Conservation (phyloP, 2,113 vertebrate genomes). For the Ceratotherium simum region DNA sequence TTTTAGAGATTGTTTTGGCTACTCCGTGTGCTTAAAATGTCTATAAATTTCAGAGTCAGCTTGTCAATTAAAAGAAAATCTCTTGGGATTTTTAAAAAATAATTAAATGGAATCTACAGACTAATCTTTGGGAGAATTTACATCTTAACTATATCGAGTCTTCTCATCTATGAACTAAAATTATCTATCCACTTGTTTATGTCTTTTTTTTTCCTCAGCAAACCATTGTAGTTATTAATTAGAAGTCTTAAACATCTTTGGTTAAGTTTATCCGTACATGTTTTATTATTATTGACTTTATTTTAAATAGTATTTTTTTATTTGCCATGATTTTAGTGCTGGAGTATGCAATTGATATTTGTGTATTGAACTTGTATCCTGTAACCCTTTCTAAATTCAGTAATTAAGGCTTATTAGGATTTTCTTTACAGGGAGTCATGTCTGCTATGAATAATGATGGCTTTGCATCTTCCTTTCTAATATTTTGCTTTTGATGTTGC, state of each 20-base stretch:
- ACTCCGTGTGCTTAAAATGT: neutral
- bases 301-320: neutral
- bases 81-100: neutral
- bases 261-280: neutral
- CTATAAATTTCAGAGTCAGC: neutral
- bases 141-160: neutral
- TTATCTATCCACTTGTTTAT: neutral
- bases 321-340: neutral
- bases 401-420: neutral
- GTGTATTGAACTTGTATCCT: neutral
- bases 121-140: neutral
- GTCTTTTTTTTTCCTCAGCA: neutral
- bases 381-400: neutral
- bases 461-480: neutral
- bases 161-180: neutral
- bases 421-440: neutral
- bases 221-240: neutral
- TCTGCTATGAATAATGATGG: neutral
- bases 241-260: neutral
- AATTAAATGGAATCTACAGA: neutral
- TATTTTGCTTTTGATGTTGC: neutral
- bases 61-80: neutral
- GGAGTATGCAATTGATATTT: neutral
- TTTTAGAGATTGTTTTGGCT: neutral
- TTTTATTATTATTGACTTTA: neutral